Evolutionary conservation across 2,888 invertebrate species (phyloP), one percentile per base, ranked within the genome.

Genomic region (Chromoteleia sp.): DNA sequence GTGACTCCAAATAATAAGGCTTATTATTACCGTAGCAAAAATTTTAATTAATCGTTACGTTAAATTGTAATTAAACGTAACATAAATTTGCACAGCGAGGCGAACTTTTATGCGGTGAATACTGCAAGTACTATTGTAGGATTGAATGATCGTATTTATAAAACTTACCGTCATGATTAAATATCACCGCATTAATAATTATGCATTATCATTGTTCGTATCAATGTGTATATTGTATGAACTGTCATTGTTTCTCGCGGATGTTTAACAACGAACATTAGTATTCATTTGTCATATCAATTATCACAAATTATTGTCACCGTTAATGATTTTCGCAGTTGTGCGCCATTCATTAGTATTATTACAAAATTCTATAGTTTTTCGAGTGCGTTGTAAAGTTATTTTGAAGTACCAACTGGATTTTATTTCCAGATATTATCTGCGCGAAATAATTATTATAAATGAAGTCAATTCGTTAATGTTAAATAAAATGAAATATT

Each of bases 31-130:
- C 36, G 10, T 12, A 6, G 33, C 15, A 56, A 12, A 74, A 54
- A 74, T 74, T 61, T 54, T 56, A 65, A 75, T 67, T 65, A 75
- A 56, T 65, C 45, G 45, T 65, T 15, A 45, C 65, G 56, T 65
- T 74, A 74, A 74, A 65, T 74, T 65, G 65, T 29, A 74, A 74
- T 56, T 54, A 65, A 74, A 56, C 21, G 54, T 15, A 30, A n/a
- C 21, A 39, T 65, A 74, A 74, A 65, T 65, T 63, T 45, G 25
- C 8, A 8, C 30, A 10, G n/a, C 36, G 12, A 5, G 15, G 36
- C 50, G 39, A 29, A 36, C 39, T 52, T 70, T 52, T 61, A 33
- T 52, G 30, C 41, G 41, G 10, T 10, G 7, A 33, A 8, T 33
- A 33, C 1, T 3, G 7, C 33, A 8, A 33, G 10, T 8, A 8